phyloP scores from a whole-genome alignment of 2,797 vertebrate species.

The Danio aesculapii region DNA sequence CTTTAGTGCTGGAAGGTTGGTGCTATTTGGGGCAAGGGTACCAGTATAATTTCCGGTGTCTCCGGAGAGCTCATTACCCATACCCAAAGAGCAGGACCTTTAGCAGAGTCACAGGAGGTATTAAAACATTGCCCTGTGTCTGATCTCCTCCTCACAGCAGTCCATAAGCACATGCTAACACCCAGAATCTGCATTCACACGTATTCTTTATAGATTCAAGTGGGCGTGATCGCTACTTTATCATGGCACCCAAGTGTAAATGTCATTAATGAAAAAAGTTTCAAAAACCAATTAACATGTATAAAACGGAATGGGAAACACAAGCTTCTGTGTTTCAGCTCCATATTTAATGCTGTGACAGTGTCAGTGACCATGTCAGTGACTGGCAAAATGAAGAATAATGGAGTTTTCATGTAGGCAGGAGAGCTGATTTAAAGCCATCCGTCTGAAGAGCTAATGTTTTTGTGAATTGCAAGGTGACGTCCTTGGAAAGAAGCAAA shows the following conservation, averaged over 20 bases:
- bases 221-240: neutral
- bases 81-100: slow-evolving; percentile 73
- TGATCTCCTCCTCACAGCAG: neutral
- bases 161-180: neutral
- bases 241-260: slow-evolving; percentile 10
- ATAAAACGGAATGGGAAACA: slow-evolving; percentile 3
- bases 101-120: slow-evolving; percentile 48
- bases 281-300: slow-evolving; percentile 47
- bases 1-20: slow-evolving; percentile 58
- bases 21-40: slow-evolving; percentile 73
- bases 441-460: slow-evolving; percentile 67
- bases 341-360: slow-evolving; percentile 52
- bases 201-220: neutral
- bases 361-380: slow-evolving; percentile 52
- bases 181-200: neutral
- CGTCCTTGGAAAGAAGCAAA: slow-evolving; percentile 68
- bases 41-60: slow-evolving; percentile 76
- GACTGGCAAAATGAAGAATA: slow-evolving; percentile 69
- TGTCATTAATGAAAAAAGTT: slow-evolving; percentile 22
- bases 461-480: slow-evolving; percentile 51
- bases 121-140: slow-evolving; percentile 17
- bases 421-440: slow-evolving; percentile 68
- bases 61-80: slow-evolving; percentile 81
- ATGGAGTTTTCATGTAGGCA: slow-evolving; percentile 63
- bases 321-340: neutral